A percentile compares a stretch with the other conserved stretches of the same genome.
These are phyloP conservation scores for Agriopis marginaria DNA, from an alignment of 2,888 invertebrate species.

Conservation along the genomic window DNA sequence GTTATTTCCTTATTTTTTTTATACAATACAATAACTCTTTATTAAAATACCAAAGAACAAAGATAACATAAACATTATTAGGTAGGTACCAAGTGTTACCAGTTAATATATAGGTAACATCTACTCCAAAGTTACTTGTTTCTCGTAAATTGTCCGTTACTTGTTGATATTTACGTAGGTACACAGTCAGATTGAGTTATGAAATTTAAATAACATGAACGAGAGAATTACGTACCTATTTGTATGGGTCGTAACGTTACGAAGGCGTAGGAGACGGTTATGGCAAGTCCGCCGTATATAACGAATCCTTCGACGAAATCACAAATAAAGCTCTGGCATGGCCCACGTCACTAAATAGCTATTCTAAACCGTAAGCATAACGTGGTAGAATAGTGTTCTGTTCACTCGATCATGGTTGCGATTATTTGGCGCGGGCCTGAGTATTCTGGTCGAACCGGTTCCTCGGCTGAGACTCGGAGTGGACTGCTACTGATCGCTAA, in stretches of 20 bases:
- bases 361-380: conserved; percentile 35
- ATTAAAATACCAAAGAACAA: too few relatives aligned
- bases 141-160: neutral
- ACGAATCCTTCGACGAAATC: conserved; percentile 46
- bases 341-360: conserved; percentile 15
- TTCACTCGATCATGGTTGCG: conserved; percentile 51
- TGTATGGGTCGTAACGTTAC: conserved; percentile 25
- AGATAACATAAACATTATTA: neutral
- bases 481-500: conserved; percentile 81
- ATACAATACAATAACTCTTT: too few relatives aligned
- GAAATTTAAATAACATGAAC: conserved; percentile 3
- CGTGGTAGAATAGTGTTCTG: conserved; percentile 35
- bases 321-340: conserved; percentile 36
- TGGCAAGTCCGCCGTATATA: conserved; percentile 40
- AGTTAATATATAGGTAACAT: neutral
- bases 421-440: conserved; percentile 70
- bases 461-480: conserved; percentile 73
- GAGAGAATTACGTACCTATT: conserved; percentile 15
- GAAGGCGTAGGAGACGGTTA: conserved; percentile 45
- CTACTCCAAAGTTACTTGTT: neutral
- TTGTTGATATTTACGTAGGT: neutral
- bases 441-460: conserved; percentile 84
- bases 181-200: conserved; percentile 2
- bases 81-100: neutral
- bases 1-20: too few relatives aligned